Conservation (phyloP, 2,888 invertebrate genomes). For the Caenorhabditis virilis region DNA sequence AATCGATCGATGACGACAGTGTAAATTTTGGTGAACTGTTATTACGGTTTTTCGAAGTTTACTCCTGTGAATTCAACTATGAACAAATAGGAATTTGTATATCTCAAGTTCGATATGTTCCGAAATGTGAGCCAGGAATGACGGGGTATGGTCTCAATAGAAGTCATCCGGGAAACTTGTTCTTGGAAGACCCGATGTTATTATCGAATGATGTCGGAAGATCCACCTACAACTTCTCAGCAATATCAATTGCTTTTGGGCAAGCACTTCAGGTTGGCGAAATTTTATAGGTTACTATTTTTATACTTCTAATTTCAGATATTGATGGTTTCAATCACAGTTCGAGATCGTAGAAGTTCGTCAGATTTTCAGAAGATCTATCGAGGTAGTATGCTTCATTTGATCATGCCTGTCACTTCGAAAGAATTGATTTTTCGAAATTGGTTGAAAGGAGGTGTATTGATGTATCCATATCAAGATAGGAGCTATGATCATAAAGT, state of each 20-base stretch:
- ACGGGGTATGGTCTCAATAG: conserved; percentile 4
- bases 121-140: conserved; percentile 13
- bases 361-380: conserved; percentile 16
- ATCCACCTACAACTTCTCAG: conserved; percentile 90
- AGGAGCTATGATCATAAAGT: conserved; percentile 14
- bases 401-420: conserved; percentile 44
- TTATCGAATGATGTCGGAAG: conserved; percentile 93
- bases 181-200: conserved; percentile 95
- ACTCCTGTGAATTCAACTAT: conserved; percentile 80
- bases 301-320: too few relatives aligned
- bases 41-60: conserved; percentile 71
- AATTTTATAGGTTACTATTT: not conserved
- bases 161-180: conserved; percentile 80
- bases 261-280: conserved; percentile 79
- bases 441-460: conserved; percentile 41
- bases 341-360: conserved; percentile 26
- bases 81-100: conserved; percentile 76
- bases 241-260: conserved; percentile 91
- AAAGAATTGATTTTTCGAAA: conserved; percentile 43
- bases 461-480: conserved; percentile 6
- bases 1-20: conserved; percentile 27
- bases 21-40: conserved; percentile 79
- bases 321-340: conserved; percentile 23
- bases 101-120: conserved; percentile 29
- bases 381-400: conserved; percentile 36